These are phyloP conservation scores for Heteronetta atricapilla DNA, from an alignment of 2,113 vertebrate genomes.

Conservation along the genomic window DNA sequence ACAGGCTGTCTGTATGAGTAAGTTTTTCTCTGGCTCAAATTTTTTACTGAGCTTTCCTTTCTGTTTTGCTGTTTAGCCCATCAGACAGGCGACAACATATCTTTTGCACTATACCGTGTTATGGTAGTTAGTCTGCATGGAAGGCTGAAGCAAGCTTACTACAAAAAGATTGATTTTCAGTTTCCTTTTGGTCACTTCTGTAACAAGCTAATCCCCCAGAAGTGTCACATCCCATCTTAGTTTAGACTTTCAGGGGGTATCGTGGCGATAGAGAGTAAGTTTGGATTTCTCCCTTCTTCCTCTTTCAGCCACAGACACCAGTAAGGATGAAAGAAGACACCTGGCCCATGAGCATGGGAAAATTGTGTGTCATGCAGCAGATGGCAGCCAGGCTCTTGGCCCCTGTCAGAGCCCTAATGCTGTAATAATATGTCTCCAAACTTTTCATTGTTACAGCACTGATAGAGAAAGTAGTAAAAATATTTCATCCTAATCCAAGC, in stretches of 20 bases:
- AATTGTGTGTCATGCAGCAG: not conserved
- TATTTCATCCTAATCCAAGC: not conserved
- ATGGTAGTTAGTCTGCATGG: not conserved
- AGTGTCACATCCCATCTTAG: not conserved
- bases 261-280: not conserved
- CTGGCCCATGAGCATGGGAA: not conserved
- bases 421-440: not conserved
- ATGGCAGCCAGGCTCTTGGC: not conserved
- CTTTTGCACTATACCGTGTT: not conserved
- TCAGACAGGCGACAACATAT: not conserved
- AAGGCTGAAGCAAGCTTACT: not conserved
- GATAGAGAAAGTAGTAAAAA: not conserved
- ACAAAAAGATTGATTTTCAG: not conserved
- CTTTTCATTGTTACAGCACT: not conserved
- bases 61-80: not conserved
- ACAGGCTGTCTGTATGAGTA: not conserved
- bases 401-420: not conserved
- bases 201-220: not conserved
- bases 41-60: not conserved
- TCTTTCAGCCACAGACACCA: not conserved
- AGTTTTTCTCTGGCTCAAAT: not conserved
- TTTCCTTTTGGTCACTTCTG: not conserved
- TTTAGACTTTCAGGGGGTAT: not conserved
- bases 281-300: not conserved
- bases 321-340: not conserved